Base-by-base conservation (phyloP, 1,140 invertebrate genomes). In the Thalassaphorura encarpata region DNA sequence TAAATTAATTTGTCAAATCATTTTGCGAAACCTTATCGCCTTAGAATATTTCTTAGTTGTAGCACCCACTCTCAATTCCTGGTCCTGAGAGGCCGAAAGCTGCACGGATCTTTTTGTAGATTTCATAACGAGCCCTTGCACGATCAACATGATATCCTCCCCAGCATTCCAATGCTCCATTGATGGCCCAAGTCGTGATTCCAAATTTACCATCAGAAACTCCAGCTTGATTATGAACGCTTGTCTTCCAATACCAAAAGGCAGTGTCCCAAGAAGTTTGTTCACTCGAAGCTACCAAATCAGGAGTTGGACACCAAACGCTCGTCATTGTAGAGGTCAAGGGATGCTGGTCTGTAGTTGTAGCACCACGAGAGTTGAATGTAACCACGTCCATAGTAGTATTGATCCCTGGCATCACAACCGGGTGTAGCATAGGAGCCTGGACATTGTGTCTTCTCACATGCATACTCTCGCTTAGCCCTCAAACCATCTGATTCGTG, bases 351-450 rank as follows among this genome's bases (percentile, higher is more conserved):
- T 4, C 31, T 13, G 43, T 61, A 61, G 27, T 54, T 57, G 21
- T 48, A 59, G 21, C 61, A 63, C 53, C 53, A 63, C 19, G 47
- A 45, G 2, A 60, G 41, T 40, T 60, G 58, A 46, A 60, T 55
- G 23, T 55, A 60, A 4, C 58, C 58, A 19, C 58, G 40, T 4
- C 58, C 58, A 24, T 60, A 60, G 26, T 55, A 60, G 18, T 41
- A n/a, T n/a, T n/a, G n/a, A n/a, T n/a, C n/a, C n/a, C n/a, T n/a
- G n/a, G n/a, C n/a, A n/a, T n/a, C 19, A 19, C 43, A 21, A 1
- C 45, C 45, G 3, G 46, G 33, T 3, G 41, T 19, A 18, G 49
- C 28, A n/a, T 49, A 52, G 11, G 11, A 19, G 4, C 31, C 36
- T 26, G 16, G 41, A 19, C 50, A 47, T 3, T 49, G 18, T 8